Conservation (phyloP, 53 echinoderm and acorn worm genomes). For the Paelopatides confundens region DNA sequence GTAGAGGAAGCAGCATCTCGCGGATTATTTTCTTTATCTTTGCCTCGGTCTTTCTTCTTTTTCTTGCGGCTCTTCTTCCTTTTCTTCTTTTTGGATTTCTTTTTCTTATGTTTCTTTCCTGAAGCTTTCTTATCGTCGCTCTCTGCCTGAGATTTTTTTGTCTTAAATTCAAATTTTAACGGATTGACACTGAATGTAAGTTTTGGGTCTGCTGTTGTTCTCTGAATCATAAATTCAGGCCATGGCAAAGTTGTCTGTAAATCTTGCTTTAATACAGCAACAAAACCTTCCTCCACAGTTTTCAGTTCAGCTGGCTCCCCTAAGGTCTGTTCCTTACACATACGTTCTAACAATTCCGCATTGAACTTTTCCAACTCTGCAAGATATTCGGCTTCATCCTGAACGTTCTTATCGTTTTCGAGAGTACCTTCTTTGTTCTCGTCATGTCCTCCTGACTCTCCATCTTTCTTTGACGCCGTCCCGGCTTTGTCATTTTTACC, state of each 20-base stretch:
- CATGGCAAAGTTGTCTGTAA: slow-evolving; percentile 80
- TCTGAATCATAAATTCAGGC: slow-evolving; percentile 82
- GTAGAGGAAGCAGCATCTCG: neutral
- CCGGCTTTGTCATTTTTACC: neutral
- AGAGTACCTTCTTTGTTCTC: slow-evolving; percentile 1
- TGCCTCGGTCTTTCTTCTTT: slow-evolving; percentile 61
- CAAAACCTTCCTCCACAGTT: slow-evolving; percentile 79
- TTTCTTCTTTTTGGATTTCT: slow-evolving; percentile 62
- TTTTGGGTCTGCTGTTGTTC: slow-evolving; percentile 69
- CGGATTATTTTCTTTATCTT: slow-evolving; percentile 47
- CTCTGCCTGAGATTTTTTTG: slow-evolving; percentile 11
- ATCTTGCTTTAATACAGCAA: slow-evolving; percentile 82
- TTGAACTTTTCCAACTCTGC: slow-evolving; percentile 24
- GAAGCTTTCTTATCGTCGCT: neutral
- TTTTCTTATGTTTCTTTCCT: slow-evolving; percentile 32
- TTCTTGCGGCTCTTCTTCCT: slow-evolving; percentile 70
- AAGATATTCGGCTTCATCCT: slow-evolving; percentile 39
- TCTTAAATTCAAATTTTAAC: slow-evolving; percentile 84
- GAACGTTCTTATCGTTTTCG: neutral
- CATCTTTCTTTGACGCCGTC: neutral
- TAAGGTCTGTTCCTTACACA: slow-evolving; percentile 12
- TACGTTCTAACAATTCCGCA: slow-evolving; percentile 21
- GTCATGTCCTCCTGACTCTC: slow-evolving; percentile 31
- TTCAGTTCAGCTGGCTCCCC: slow-evolving; percentile 61
- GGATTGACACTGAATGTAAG: slow-evolving; percentile 91